Conservation (phyloP, 1,140 invertebrate genomes). For the Achatina immaculata region DNA sequence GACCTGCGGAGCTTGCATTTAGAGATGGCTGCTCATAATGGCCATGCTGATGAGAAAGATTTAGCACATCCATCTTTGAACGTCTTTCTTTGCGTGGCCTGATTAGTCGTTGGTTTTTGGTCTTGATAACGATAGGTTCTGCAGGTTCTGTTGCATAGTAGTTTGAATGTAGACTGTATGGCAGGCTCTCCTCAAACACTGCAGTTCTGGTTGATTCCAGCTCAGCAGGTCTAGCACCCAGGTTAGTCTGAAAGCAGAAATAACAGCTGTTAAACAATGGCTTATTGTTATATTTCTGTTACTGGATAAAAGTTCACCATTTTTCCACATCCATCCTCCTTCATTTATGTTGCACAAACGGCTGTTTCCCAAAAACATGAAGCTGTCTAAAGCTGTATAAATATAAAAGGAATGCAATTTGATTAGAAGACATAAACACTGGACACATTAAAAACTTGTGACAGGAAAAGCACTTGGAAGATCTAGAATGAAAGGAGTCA, state of each 20-base stretch:
- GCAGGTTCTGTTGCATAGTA: slow-evolving; percentile 39
- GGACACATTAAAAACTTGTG: too few species aligned
- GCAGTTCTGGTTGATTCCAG: slow-evolving; percentile 31
- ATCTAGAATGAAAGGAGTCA: too few species aligned
- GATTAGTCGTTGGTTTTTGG: slow-evolving; percentile 8
- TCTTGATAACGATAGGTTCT: slow-evolving; percentile 43
- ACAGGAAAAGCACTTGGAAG: too few species aligned
- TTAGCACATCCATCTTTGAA: neutral
- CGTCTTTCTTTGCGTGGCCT: neutral
- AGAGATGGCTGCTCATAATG: neutral
- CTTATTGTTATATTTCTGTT: neutral
- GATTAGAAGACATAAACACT: neutral
- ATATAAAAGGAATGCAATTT: neutral
- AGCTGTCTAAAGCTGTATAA: neutral
- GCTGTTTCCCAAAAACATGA: neutral
- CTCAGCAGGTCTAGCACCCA: slow-evolving; percentile 20
- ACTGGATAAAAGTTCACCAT: too few species aligned
- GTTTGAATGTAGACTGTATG: slow-evolving; percentile 14
- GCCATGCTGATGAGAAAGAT: neutral
- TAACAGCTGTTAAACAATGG: neutral
- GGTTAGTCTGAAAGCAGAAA: slow-evolving; percentile 38
- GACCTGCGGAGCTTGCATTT: slow-evolving; percentile 5
- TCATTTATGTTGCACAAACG: neutral
- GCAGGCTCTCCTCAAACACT: slow-evolving; percentile 29
- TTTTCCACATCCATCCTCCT: neutral